phyloP scores from a whole-genome alignment of 2,113 vertebrate species.

The human region GRCh38 chr11:29685501-29686000 shows the following conservation, averaged over 20 bases:
- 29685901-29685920: background rate
- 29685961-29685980: background rate
- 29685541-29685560: background rate
- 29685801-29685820: background rate
- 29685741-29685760: background rate
- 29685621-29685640: background rate
- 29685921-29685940: background rate
- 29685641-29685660: background rate
- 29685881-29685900: background rate
- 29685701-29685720: background rate
- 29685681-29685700: background rate
- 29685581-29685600: too few species aligned
- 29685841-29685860: background rate
- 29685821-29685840: background rate
- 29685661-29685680: background rate
- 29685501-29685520: background rate
- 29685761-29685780: background rate
- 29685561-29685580: background rate
- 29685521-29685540: background rate
- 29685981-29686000: background rate
- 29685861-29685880: background rate
- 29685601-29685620: fast-evolving
- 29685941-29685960: background rate
- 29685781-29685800: background rate
- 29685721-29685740: background rate